Evolutionary conservation across 92 coral and sea anemone genomes (phyloP).

Genomic region (Epizoanthus illoricatus): DNA sequence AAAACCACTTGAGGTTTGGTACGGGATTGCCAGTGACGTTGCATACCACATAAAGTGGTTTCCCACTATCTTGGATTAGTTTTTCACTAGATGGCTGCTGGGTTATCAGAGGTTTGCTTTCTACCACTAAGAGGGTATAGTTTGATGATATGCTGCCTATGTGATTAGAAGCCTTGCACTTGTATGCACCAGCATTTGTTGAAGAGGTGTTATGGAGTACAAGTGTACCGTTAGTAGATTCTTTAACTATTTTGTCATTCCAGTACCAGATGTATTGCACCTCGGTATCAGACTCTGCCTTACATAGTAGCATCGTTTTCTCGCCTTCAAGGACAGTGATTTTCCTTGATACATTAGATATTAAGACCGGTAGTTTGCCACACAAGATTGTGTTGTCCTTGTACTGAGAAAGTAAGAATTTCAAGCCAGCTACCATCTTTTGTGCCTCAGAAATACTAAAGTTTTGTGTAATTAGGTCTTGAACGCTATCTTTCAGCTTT

Average conservation of each 20-base stretch:
- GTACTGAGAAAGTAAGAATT: conserved; percentile 35
- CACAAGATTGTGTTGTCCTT: conserved; percentile 56
- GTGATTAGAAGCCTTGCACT: conserved; percentile 56
- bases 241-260: conserved; percentile 37
- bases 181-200: conserved; percentile 56
- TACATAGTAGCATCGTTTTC: conserved; percentile 34
- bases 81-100: conserved; percentile 46
- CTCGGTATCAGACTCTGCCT: conserved; percentile 46
- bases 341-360: conserved; percentile 14
- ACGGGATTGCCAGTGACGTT: conserved; percentile 62
- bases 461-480: conserved; percentile 28
- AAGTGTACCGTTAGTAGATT: conserved; percentile 48
- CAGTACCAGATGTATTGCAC: conserved; percentile 55
- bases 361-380: conserved; percentile 51
- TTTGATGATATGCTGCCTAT: conserved; percentile 59
- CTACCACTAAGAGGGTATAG: conserved; percentile 54
- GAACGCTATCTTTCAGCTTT: conserved; percentile 20
- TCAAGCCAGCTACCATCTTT: conserved; percentile 12
- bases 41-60: conserved; percentile 48
- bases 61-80: conserved; percentile 30
- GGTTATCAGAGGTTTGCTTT: conserved; percentile 53
- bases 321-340: conserved; percentile 39
- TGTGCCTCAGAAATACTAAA: conserved; percentile 39
- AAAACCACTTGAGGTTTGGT: conserved; percentile 66
- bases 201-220: conserved; percentile 24